Evolutionary conservation across 2,113 vertebrate species (phyloP).

Genomic region (Cryptoleucopteryx plumbea): DNA sequence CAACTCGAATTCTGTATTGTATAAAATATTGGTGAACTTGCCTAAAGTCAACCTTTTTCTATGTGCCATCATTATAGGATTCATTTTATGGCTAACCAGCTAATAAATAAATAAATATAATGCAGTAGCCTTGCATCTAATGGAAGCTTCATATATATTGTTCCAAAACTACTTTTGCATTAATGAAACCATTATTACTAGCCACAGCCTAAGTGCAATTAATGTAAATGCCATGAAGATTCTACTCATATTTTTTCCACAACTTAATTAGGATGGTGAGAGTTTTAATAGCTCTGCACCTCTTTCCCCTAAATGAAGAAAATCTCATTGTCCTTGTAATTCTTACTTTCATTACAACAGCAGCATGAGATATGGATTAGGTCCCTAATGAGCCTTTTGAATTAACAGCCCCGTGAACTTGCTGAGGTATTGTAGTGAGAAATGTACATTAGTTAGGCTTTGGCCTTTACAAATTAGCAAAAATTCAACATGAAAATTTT

Average conservation of each 20-base stretch:
- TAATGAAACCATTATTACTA: conserved; percentile 10
- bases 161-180: conserved; percentile 20
- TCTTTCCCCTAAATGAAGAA: conserved; percentile 42
- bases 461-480: conserved; percentile 66
- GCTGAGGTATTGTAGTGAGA: background rate
- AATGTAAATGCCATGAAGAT: conserved; percentile 21
- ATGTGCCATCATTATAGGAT: background rate
- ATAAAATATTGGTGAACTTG: background rate
- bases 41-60: background rate
- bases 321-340: conserved; percentile 30
- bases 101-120: background rate
- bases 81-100: background rate
- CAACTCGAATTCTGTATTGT: background rate
- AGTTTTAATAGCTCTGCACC: conserved; percentile 7
- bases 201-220: background rate
- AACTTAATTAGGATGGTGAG: conserved; percentile 35
- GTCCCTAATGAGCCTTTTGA: conserved; percentile 15
- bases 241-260: background rate
- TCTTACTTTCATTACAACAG: conserved; percentile 32
- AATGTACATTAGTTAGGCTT: conserved; percentile 9
- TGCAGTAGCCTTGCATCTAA: background rate
- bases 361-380: conserved; percentile 36
- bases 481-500: background rate
- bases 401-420: conserved; percentile 20
- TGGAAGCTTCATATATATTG: background rate